Conservation (phyloP, 2,888 invertebrate species). For the Tineola bisselliella region DNA sequence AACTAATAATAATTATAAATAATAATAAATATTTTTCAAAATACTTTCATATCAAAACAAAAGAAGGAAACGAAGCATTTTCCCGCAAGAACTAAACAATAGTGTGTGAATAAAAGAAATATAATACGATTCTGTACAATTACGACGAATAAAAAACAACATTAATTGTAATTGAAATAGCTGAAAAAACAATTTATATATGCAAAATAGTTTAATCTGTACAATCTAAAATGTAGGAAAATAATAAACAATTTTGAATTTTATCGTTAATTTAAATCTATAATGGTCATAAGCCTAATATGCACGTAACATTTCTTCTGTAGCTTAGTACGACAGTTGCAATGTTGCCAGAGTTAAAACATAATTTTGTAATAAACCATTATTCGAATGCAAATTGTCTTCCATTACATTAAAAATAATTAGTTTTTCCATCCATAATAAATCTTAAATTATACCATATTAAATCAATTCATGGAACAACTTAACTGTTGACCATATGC, state of each 20-base stretch:
- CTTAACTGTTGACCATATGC: constrained; percentile 28
- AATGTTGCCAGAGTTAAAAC: too few relatives aligned
- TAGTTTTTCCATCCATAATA: constrained; percentile 36
- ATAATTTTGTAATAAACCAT: too few relatives aligned
- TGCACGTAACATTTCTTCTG: background rate
- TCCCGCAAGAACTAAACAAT: background rate
- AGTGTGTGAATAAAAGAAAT: background rate
- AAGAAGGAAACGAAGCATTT: background rate
- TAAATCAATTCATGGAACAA: constrained; percentile 24
- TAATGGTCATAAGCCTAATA: background rate
- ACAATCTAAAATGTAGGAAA: background rate
- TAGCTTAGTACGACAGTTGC: too few relatives aligned
- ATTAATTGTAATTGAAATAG: background rate
- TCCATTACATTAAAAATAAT: constrained; percentile 23
- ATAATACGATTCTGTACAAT: background rate
- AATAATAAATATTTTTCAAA: too few relatives aligned
- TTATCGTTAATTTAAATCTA: background rate
- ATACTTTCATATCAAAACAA: background rate
- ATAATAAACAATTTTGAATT: background rate
- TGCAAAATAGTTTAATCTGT: background rate
- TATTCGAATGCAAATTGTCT: background rate
- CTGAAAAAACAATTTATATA: background rate
- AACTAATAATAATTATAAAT: too few relatives aligned
- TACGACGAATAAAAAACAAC: background rate
- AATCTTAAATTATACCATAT: constrained; percentile 38